Evolutionary conservation across 2,888 invertebrate species (phyloP).

Genomic region (Elgonia sp.): DNA sequence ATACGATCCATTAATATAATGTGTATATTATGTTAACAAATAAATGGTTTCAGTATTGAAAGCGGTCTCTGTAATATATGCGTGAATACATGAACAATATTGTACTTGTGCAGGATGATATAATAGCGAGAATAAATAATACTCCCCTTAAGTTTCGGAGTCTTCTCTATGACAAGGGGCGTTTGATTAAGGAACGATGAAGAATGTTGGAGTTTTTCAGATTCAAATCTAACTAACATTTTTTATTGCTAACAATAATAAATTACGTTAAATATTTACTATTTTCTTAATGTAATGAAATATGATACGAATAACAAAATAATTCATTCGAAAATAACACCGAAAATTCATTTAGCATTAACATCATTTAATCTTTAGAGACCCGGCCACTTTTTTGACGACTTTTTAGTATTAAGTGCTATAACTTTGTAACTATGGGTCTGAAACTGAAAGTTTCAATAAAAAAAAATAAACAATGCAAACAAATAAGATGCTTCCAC

Average conservation of each 20-base stretch:
- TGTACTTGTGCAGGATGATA: conserved; percentile 83
- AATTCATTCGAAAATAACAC: too few species aligned
- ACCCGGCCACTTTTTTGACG: too few species aligned
- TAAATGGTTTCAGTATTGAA: conserved; percentile 86
- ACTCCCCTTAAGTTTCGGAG: conserved; percentile 79
- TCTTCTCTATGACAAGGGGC: conserved; percentile 70
- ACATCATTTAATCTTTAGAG: too few species aligned
- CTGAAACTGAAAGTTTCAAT: too few species aligned
- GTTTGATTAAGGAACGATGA: conserved; percentile 77
- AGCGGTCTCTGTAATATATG: conserved; percentile 84
- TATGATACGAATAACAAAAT: too few species aligned
- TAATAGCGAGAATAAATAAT: conserved; percentile 85
- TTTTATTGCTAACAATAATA: conserved; percentile 85
- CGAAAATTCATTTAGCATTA: too few species aligned
- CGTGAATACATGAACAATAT: conserved; percentile 86
- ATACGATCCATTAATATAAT: conserved; percentile 82
- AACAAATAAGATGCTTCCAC: too few species aligned
- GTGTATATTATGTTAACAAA: conserved; percentile 86
- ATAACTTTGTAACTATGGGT: too few species aligned
- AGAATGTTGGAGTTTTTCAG: conserved; percentile 73
- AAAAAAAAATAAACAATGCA: too few species aligned
- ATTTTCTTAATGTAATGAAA: too few species aligned
- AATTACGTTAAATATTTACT: too few species aligned
- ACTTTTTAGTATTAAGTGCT: too few species aligned
- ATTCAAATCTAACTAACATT: conserved; percentile 85